Percentiles rank a stretch among this genome's conserved stretches.
These are phyloP conservation scores for Trichoplax adhaerens DNA, from an alignment of 37 sponge, comb jelly and placozoan species.

Conservation along the genomic window DNA sequence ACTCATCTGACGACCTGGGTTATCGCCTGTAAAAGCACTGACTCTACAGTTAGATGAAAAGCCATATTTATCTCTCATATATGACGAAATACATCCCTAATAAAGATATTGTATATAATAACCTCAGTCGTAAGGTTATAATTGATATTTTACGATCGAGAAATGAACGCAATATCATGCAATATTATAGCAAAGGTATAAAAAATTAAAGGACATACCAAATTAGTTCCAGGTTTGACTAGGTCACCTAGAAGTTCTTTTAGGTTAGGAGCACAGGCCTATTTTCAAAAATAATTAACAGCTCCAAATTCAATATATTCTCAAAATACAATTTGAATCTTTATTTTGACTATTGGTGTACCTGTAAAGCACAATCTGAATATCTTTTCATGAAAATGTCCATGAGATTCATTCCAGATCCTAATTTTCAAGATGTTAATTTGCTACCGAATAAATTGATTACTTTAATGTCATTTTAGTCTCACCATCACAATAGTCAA, in stretches of 20 bases:
- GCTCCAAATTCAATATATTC: conserved; percentile 37
- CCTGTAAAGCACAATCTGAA: no score
- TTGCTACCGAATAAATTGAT: not conserved
- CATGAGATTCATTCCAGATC: conserved; percentile 94
- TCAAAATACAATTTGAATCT: conserved; percentile 32
- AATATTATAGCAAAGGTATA: not conserved
- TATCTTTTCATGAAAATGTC: conserved; percentile 19
- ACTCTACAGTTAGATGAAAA: conserved; percentile 53
- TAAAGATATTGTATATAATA: not conserved
- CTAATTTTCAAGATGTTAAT: conserved; percentile 13
- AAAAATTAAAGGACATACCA: conserved; percentile 11
- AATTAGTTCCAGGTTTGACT: conserved; percentile 39
- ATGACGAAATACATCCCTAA: conserved; percentile 49
- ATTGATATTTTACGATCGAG: no score
- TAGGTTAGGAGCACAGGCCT: conserved; percentile 43
- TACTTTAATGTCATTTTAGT: not conserved
- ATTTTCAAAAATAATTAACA: not conserved
- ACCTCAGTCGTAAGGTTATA: no score
- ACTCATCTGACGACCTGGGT: conserved; percentile 28
- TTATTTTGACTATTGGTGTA: conserved; percentile 8
- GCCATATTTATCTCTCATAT: conserved; percentile 50
- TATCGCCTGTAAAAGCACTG: conserved; percentile 81
- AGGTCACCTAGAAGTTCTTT: conserved; percentile 37
- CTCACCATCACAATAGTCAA: conserved; percentile 90
- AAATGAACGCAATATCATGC: no score